Conservation (phyloP, 2,888 invertebrate genomes). For the Synergus itoensis region DNA sequence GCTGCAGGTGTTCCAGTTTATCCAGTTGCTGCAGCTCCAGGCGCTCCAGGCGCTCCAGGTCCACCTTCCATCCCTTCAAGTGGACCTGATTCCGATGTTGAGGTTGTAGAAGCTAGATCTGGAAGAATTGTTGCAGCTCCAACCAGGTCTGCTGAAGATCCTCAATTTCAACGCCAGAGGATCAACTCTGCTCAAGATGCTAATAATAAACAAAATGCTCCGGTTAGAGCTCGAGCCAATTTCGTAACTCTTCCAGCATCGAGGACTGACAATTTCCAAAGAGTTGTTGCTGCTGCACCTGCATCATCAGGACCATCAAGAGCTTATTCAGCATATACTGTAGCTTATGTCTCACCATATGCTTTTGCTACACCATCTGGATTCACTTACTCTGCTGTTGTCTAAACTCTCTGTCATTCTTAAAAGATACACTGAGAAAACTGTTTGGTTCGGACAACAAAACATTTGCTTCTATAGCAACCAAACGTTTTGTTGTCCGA, state of each 20-base stretch:
- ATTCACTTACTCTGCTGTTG: slow-evolving; percentile 61
- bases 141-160: background rate
- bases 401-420: slow-evolving; percentile 27
- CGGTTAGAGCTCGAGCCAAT: slow-evolving; percentile 60
- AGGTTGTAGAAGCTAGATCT: slow-evolving; percentile 71
- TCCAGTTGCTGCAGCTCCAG: background rate
- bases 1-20: background rate
- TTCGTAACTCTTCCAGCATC: slow-evolving; percentile 45
- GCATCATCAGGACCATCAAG: slow-evolving; percentile 53
- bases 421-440: no score
- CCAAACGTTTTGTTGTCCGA: no score
- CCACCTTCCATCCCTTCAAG: slow-evolving; percentile 59
- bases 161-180: background rate
- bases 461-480: no score
- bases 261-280: slow-evolving; percentile 50
- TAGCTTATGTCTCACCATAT: slow-evolving; percentile 70
- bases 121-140: slow-evolving; percentile 58
- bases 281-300: slow-evolving; percentile 58
- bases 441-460: no score
- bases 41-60: slow-evolving; percentile 29
- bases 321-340: slow-evolving; percentile 65
- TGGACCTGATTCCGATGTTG: slow-evolving; percentile 74
- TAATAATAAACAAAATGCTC: slow-evolving; percentile 50
- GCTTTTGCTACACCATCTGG: slow-evolving; percentile 69
- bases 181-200: slow-evolving; percentile 1